phyloP scores from a whole-genome alignment of 2,113 vertebrate species.

The Motacilla tschutschensis region DNA sequence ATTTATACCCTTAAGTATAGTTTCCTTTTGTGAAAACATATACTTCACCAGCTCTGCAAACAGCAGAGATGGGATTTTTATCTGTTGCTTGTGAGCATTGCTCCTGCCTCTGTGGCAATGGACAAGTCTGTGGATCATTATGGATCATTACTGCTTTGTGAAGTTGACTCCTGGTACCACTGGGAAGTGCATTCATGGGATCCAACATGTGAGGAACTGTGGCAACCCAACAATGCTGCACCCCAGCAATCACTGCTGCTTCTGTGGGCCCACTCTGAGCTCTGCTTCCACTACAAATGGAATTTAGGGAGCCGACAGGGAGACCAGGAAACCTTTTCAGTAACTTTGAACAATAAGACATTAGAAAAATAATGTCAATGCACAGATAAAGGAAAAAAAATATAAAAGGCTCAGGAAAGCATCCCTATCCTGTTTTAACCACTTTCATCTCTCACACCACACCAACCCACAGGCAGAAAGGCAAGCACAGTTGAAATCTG shows the following conservation, averaged over 20 bases:
- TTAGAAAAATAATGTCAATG: neutral
- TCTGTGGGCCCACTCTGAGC: neutral
- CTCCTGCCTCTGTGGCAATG: neutral
- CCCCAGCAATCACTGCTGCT: neutral
- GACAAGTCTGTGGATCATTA: neutral
- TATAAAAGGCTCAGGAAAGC: neutral
- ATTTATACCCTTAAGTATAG: neutral
- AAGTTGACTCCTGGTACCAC: neutral
- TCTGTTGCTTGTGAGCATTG: neutral
- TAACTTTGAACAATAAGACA: neutral
- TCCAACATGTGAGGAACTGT: neutral
- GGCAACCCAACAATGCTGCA: neutral
- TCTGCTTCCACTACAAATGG: neutral
- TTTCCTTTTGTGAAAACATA: neutral
- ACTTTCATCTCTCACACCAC: neutral
- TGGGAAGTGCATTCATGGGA: neutral
- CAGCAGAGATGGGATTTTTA: neutral
- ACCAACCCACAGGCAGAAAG: neutral
- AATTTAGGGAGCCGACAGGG: neutral
- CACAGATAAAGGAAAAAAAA: neutral
- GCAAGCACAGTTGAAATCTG: neutral
- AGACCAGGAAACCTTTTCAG: neutral
- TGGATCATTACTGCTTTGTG: neutral
- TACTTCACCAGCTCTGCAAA: neutral
- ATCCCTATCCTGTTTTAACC: neutral